Base-by-base conservation (phyloP, 2,888 invertebrate genomes). In the Celastrina argiolus region DNA sequence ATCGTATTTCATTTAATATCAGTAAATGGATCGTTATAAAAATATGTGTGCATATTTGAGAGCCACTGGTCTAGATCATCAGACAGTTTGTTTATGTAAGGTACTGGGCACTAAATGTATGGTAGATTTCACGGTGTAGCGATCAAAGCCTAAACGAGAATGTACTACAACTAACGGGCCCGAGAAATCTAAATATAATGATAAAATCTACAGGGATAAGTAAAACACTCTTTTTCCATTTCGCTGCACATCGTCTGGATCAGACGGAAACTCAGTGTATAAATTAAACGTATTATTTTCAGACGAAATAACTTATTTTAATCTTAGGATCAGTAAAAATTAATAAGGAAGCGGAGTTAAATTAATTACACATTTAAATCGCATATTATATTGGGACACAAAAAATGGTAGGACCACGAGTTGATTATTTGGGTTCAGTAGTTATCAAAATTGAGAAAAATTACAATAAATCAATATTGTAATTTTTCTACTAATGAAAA, bases 21-120 rank as follows among this genome's bases (percentile, higher is more conserved):
- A 39, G 14, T 39, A 12, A 14, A 39, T 12, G 2, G 12, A 7
- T 36, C 12, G 8, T 39, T 1, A 39, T 14, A 14, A 56, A 56
- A 31, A 31, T 64, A 3, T 3, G 2, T 6, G 5, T 16, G 8
- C 12, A n/a, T 12, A 2, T 64, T 63, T 69, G 66, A 65, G 66
- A 45, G 59, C 59, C 69, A 66, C 64, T 69, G 71, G 67, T 58
- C 67, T 66, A 69, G 69, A 70, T 69, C 71, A 70, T 72, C 69
- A 69, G 71, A 61, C 65, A 71, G 70, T 71, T 70, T 71, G 70
- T 73, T 68, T 73, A 69, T 66, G 66, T 68, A 69, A 64, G 64
- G 69, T 69, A 70, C 68, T 63, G 63, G 68, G 69, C 70, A 67
- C 68, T 56, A 67, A 65, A 59, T 58, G 70, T 68, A 70, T 71